Evolutionary conservation across 2,888 invertebrate species (phyloP).

Genomic region (Chymomyza fuscimana): DNA sequence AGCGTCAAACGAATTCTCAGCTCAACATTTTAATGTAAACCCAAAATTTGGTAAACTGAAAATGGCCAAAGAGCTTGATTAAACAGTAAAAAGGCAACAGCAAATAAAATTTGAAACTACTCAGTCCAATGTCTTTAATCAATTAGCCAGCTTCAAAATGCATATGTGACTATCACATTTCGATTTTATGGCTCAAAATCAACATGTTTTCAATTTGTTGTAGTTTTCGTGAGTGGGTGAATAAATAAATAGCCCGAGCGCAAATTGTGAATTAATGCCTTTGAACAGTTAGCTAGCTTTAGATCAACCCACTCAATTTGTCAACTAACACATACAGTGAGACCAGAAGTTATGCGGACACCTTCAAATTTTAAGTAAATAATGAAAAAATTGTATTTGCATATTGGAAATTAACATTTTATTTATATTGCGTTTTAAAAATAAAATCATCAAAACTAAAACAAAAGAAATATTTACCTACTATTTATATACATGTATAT

Average conservation of each 20-base stretch:
- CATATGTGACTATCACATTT: background rate
- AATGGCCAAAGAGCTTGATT: background rate
- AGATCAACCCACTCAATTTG: slow-evolving; percentile 9
- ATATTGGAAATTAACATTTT: too few species aligned
- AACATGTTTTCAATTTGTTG: background rate
- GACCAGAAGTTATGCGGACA: too few species aligned
- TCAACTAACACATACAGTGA: background rate
- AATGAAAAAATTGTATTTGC: too few species aligned
- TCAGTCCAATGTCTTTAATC: background rate
- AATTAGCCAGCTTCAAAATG: background rate
- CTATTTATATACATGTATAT: too few species aligned
- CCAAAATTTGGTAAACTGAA: background rate
- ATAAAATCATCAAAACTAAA: too few species aligned
- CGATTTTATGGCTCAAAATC: background rate
- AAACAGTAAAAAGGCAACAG: background rate
- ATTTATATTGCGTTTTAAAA: too few species aligned
- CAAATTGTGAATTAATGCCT: background rate
- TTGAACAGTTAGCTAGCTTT: slow-evolving; percentile 3
- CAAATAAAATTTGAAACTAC: background rate
- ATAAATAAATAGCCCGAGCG: background rate
- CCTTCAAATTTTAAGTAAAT: too few species aligned
- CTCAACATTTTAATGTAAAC: too few species aligned
- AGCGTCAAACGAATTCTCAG: background rate
- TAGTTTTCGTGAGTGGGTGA: background rate
- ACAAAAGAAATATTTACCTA: too few species aligned